Evolutionary conservation across 2,113 vertebrate genomes (phyloP), one percentile per base, ranked within the genome.

Genomic region (Lepisosteus oculatus): DNA sequence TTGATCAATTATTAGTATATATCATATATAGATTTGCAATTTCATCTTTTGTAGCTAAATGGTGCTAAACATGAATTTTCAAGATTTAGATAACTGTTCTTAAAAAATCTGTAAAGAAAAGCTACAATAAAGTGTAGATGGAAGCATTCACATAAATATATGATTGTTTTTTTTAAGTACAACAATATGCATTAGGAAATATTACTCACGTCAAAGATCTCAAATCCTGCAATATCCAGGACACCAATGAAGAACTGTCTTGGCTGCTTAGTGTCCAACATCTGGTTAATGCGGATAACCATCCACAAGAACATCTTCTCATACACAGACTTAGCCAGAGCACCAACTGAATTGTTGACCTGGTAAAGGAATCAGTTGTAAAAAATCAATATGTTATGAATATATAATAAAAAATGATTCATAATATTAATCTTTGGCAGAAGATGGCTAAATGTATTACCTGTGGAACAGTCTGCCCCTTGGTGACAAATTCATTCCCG

Each of bases 221-320:
- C 91, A 87, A 92, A 92, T 6, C 90, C 90, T 76, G 90, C 90
- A 76, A 92, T 92, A 61, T 92, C 90, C 74, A 92, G 80, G 66
- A 92, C 91, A 71, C 91, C 91, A 42, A 92, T 92, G 69, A 88
- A 92, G 74, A 71, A 91, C 59, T 83, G 83, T 75, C 91, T 86
- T 4, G 89, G n/a, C 76, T 91, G 87, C 65, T 73, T 92, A 17
- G 90, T 92, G 17, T 89, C 90, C 87, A 91, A n/a, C 86, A 90
- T 90, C 76, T 92, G 87, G 73, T 92, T 92, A 74, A 92, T 92
- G 70, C 89, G 85, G 66, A 87, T 13, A 6, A 92, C 89, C 89
- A 92, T 92, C 90, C 90, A 91, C 77, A 90, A 79, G 81, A 92
- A 92, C 90, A 92, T 91, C 74, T 91, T 92, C 83, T 92, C 90